Evolutionary conservation across 2,113 vertebrate species (phyloP), one percentile per base, ranked within the genome.

Genomic region (Macaca fascicularis): DNA sequence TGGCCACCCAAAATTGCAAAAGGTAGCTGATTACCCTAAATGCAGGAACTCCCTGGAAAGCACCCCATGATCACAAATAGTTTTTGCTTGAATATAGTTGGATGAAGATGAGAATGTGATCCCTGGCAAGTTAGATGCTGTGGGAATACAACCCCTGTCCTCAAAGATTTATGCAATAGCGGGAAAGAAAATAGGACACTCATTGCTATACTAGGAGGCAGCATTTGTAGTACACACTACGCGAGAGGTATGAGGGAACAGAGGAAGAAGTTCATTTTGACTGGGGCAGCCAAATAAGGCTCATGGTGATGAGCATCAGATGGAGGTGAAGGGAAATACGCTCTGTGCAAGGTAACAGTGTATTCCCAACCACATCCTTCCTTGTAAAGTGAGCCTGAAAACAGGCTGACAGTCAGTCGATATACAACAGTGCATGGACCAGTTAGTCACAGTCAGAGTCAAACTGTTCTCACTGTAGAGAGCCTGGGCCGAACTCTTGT

Each of bases 391-490:
- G 38, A 89, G 64, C 45, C 50, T 67, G 83, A 35, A 61, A 67
- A 52, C 40, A 86, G 40, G 38, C 40, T 32, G 74, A 4, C 17
- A 3, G 20, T 92, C 23, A 12, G 50, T 43, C 79, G 67, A 45
- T 4, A 6, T 1, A 3, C 14, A 30, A 16, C 25, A 38, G 55
- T 43, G 75, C 27, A 11, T 11, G 19, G 22, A 45, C 45, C n/a
- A 9, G 30, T 67, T n/a, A 48, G 43, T 27, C n/a, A 22, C 13
- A 27, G 22, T 59, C 14, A 69, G 13, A 69, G 67, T 35, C 17
- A 12, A 40, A 22, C 45, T n/a, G 23, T 17, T 30, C 52, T 80
- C 17, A 8, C 7, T 11, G 48, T 0, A 0, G 12, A n/a, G 59
- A 67, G 50, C 50, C 35, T 40, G 16, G 83, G 22, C 25, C 0